These are phyloP conservation scores for Thalassophryne amazonica DNA, from an alignment of 2,797 vertebrate species.

Conservation along the genomic window DNA sequence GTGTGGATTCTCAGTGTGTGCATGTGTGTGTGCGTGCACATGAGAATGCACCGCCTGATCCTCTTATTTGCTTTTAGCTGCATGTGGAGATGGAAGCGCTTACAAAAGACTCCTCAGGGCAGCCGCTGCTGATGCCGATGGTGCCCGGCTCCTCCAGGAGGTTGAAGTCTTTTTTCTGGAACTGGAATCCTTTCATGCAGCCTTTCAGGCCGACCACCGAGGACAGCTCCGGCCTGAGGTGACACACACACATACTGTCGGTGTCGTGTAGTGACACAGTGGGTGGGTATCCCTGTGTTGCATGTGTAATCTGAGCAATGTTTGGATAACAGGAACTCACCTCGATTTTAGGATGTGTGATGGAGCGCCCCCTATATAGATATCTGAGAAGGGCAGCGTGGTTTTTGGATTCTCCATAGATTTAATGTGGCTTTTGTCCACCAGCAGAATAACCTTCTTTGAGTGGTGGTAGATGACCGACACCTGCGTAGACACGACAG, in stretches of 20 bases:
- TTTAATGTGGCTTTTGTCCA: slow-evolving; percentile 92
- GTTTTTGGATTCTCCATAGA: slow-evolving; percentile 91
- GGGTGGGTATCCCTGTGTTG: not conserved
- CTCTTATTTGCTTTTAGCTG: no score
- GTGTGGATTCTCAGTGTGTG: not conserved
- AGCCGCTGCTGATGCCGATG: slow-evolving; percentile 93
- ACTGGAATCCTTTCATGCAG: slow-evolving; percentile 98
- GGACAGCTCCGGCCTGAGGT: slow-evolving; percentile 79
- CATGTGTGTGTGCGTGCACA: not conserved
- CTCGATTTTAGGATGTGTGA: slow-evolving; percentile 82
- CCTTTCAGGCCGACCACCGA: slow-evolving; percentile 84
- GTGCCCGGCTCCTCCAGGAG: slow-evolving; percentile 92
- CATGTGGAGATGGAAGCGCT: slow-evolving; percentile 8
- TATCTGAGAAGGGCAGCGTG: slow-evolving; percentile 89
- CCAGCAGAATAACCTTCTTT: slow-evolving; percentile 95
- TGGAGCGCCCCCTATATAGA: slow-evolving; percentile 93
- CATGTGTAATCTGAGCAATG: not conserved
- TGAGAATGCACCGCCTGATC: no score
- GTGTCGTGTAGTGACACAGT: not conserved
- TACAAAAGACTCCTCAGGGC: slow-evolving; percentile 94
- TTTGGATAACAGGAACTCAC: slow-evolving; percentile 58
- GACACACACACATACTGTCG: not conserved
- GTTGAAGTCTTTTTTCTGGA: slow-evolving; percentile 98
- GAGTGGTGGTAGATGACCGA: slow-evolving; percentile 97
- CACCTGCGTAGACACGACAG: slow-evolving; percentile 74